Percentiles rank a stretch among this genome's conserved stretches.
These are phyloP conservation scores for Onthophagus sagittarius DNA, from an alignment of 2,888 invertebrate species.

Conservation along the genomic window DNA sequence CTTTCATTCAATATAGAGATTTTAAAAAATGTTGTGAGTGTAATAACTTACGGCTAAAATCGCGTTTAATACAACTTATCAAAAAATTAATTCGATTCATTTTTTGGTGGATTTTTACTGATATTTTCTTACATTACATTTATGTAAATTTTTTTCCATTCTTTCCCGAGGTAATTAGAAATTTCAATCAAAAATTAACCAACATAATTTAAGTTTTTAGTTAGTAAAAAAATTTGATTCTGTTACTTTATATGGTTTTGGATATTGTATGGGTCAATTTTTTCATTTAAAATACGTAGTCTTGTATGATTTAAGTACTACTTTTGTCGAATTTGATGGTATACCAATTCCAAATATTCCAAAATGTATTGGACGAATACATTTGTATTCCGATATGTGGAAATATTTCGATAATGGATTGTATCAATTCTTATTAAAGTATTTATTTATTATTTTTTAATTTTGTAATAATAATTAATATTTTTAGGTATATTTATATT, in stretches of 20 bases:
- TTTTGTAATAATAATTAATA: constrained; percentile 20
- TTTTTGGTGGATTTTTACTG: constrained; percentile 67
- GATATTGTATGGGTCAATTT: constrained; percentile 86
- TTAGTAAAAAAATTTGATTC: constrained; percentile 58
- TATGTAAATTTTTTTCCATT: constrained; percentile 75
- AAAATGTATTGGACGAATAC: constrained; percentile 82
- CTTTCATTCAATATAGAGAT: constrained; percentile 73
- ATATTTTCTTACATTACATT: constrained; percentile 72
- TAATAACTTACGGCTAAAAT: constrained; percentile 35
- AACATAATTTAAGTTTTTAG: constrained; percentile 47
- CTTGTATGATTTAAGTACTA: constrained; percentile 77
- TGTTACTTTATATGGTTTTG: constrained; percentile 79
- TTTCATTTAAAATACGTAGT: constrained; percentile 91
- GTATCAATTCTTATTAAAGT: constrained; percentile 83
- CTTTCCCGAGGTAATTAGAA: constrained; percentile 62
- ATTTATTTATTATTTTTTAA: constrained; percentile 28
- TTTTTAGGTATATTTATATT: constrained; percentile 77
- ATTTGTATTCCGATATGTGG: constrained; percentile 96
- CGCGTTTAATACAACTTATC: constrained; percentile 48
- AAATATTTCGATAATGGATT: constrained; percentile 92
- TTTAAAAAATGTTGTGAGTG: constrained; percentile 54
- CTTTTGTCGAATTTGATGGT: constrained; percentile 54
- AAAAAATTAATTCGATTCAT: constrained; percentile 55
- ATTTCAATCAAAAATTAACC: no score
- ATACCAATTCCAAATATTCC: constrained; percentile 50